Evolutionary conservation across 2,888 invertebrate species (phyloP), one percentile per base, ranked within the genome.

Genomic region (Adelphocoris suturalis): DNA sequence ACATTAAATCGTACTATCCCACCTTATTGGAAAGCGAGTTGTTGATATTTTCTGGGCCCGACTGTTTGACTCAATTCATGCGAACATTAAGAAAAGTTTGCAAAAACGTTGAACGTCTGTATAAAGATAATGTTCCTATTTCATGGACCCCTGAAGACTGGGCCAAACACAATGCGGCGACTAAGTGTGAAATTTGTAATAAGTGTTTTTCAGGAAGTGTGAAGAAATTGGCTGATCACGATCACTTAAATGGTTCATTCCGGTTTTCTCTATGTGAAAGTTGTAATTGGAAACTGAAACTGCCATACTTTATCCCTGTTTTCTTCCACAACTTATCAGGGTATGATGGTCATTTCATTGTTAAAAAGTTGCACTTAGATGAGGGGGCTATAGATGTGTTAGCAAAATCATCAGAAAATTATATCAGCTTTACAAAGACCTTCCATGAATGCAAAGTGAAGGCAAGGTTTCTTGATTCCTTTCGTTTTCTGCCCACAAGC

Each of bases 341-440:
- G 7, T 82, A 82, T 27, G 82, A 82, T 23, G 82, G 19, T 23
- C 82, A 82, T 82, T 82, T 82, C 27, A 19, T 82, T 12, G 82
- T 82, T 2, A 46, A 48, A 7, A 82, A 82, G 19, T 23, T 82
- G 7, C 28, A 80, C 27, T 7, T 37, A 80, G 37, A 80, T 14
- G 47, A 27, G 7, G 80, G 80, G 80, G 37, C n/a, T n/a, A n/a
- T 28, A 78, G n/a, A n/a, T n/a, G n/a, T n/a, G n/a, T n/a, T n/a
- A n/a, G n/a, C n/a, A n/a, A n/a, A n/a, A n/a, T 78, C 78, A 19
- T 81, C 81, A 13, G 81, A 81, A n/a, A 81, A 47, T 81, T 81
- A 81, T n/a, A 81, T 37, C 9, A 81, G 81, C 47, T 47, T 81
- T 47, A 13, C 57, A 13, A 57, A 57, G 16, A 57, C 11, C 11